Evolutionary conservation across 1,140 invertebrate genomes (phyloP).

Genomic region (Atta texana): DNA sequence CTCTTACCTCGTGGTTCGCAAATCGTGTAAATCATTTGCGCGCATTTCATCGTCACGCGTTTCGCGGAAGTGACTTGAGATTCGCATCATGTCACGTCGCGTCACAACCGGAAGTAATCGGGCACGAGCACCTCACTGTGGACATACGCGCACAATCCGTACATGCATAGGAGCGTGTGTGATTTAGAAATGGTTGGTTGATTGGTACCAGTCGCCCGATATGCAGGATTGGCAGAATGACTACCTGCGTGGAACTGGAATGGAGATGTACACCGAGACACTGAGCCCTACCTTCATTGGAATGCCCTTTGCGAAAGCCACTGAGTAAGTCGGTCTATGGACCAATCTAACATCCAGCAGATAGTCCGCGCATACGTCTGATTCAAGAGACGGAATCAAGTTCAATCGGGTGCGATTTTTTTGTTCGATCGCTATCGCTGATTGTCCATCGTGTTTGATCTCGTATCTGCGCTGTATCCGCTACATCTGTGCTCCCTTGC

Average conservation of each 20-base stretch:
- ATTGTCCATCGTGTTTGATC: constrained; percentile 6
- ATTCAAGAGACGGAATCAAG: constrained; percentile 72
- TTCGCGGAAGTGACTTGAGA: background rate
- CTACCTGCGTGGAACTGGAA: constrained; percentile 98
- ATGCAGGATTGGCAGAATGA: constrained; percentile 99
- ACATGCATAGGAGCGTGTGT: constrained; percentile 85
- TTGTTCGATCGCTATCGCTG: background rate
- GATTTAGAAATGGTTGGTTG: constrained; percentile 87
- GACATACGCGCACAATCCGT: constrained; percentile 73
- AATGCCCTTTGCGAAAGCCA: constrained; percentile 98
- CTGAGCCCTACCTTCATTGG: constrained; percentile 98
- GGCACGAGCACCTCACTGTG: constrained; percentile 65
- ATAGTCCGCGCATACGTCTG: constrained; percentile 66
- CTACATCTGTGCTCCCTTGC: background rate
- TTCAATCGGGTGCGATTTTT: background rate
- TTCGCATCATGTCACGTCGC: constrained; percentile 53
- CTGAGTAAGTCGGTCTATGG: constrained; percentile 95
- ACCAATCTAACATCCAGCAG: constrained; percentile 78
- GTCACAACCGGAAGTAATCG: constrained; percentile 50
- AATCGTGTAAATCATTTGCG: constrained; percentile 1
- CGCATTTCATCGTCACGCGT: background rate
- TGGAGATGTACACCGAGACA: constrained; percentile 99
- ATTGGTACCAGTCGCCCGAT: constrained; percentile 93
- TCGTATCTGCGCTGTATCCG: constrained; percentile 14
- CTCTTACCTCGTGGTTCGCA: background rate